phyloP scores from a whole-genome alignment of 2,113 vertebrate species.

The Mellivora capensis region DNA sequence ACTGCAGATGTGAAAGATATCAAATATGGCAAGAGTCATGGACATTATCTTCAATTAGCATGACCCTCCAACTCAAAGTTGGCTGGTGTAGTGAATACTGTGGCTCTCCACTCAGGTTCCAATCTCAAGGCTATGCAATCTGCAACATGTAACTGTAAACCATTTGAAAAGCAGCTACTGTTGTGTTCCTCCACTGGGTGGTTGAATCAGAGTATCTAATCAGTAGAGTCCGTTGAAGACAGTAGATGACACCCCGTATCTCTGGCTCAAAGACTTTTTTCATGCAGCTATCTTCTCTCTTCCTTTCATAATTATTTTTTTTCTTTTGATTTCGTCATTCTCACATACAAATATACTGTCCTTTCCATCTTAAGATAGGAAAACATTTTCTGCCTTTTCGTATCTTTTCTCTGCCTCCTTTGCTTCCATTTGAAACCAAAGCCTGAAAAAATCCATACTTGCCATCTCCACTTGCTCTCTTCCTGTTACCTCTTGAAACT shows the following conservation, averaged over 20 bases:
- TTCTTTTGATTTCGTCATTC: neutral
- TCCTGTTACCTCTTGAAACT: neutral
- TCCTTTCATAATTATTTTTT: neutral
- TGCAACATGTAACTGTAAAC: neutral
- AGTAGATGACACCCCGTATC: neutral
- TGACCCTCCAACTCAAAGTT: neutral
- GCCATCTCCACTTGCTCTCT: neutral
- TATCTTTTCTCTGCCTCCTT: neutral
- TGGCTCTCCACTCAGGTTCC: neutral
- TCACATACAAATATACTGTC: neutral
- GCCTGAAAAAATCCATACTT: neutral
- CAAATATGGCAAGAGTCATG: neutral
- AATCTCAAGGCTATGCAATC: neutral
- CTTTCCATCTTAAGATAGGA: neutral
- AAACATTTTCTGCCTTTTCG: neutral
- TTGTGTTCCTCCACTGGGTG: neutral
- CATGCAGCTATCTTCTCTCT: neutral
- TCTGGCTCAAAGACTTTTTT: neutral
- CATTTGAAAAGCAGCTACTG: neutral
- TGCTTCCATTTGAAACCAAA: neutral
- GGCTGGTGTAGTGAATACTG: neutral
- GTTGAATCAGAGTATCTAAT: neutral
- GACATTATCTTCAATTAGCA: neutral
- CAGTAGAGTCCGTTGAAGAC: neutral
- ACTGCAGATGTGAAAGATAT: neutral